phyloP scores from a whole-genome alignment of 2,113 vertebrate genomes.

The Lota lota region DNA sequence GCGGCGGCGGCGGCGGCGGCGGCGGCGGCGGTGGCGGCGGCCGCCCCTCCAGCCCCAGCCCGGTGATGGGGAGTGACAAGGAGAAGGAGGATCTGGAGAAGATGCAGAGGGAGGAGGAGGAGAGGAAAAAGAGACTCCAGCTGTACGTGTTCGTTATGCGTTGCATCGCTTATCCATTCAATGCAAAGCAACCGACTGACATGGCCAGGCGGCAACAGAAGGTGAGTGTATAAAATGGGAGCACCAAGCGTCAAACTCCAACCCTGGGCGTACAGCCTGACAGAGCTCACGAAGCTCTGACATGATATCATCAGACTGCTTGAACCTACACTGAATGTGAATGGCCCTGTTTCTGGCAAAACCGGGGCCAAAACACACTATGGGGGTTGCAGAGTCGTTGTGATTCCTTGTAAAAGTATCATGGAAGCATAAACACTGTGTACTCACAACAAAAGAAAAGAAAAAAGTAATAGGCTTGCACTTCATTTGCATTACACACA shows the following conservation, averaged over 20 bases:
- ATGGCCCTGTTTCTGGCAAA: no score
- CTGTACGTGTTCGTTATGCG: slow-evolving; percentile 97
- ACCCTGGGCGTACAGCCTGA: no score
- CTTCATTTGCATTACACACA: no score
- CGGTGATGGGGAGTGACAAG: slow-evolving; percentile 89
- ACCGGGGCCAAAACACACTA: no score
- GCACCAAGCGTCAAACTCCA: background rate
- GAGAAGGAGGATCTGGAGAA: slow-evolving; percentile 94
- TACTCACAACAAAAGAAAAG: no score
- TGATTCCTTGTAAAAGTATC: no score
- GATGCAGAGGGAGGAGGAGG: slow-evolving; percentile 92
- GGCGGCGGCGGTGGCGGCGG: slow-evolving; percentile 68
- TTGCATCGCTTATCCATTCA: slow-evolving; percentile 97
- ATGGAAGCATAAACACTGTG: no score
- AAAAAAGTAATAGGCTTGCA: no score
- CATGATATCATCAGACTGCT: no score
- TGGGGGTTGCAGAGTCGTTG: no score
- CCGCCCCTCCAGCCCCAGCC: slow-evolving; percentile 76
- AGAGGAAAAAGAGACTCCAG: slow-evolving; percentile 92
- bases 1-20: slow-evolving; percentile 72
- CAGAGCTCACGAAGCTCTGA: no score
- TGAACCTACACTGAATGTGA: no score
- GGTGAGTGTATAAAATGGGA: slow-evolving; percentile 67
- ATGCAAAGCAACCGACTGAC: slow-evolving; percentile 96
- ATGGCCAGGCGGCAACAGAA: slow-evolving; percentile 98